phyloP scores from a whole-genome alignment of 1,140 invertebrate genomes.

The Ephestia elutella region DNA sequence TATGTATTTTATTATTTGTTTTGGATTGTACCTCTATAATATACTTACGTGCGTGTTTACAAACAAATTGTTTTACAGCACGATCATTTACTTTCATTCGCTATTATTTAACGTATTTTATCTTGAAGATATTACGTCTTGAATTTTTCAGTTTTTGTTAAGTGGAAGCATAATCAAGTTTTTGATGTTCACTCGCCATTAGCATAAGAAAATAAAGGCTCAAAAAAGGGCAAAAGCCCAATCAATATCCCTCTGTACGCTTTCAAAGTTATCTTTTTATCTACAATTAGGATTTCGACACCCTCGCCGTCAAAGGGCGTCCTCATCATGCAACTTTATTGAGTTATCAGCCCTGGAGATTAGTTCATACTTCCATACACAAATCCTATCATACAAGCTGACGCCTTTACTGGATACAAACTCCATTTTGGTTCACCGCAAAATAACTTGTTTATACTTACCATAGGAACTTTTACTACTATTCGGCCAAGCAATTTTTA shows the following conservation, averaged over 20 bases:
- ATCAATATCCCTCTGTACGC: slow-evolving; percentile 40
- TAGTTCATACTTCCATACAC: slow-evolving; percentile 72
- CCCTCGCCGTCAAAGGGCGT: slow-evolving; percentile 67
- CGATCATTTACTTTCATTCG: too few relatives aligned
- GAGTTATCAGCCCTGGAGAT: slow-evolving; percentile 70
- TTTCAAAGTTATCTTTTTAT: slow-evolving; percentile 70
- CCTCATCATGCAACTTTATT: slow-evolving; percentile 69
- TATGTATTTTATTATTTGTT: neutral
- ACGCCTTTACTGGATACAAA: slow-evolving; percentile 68
- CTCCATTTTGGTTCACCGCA: slow-evolving; percentile 66
- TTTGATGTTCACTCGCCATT: slow-evolving; percentile 12
- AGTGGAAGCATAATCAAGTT: slow-evolving; percentile 10
- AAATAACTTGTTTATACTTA: slow-evolving; percentile 34
- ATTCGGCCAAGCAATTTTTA: slow-evolving; percentile 15
- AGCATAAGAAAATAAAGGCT: slow-evolving; percentile 14
- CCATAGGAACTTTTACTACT: slow-evolving; percentile 21
- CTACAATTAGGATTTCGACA: slow-evolving; percentile 72
- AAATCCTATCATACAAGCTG: slow-evolving; percentile 73
- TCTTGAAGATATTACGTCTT: neutral
- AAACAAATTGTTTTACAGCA: too few relatives aligned
- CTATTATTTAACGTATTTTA: too few relatives aligned
- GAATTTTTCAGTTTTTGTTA: neutral
- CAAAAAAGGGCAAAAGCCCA: slow-evolving; percentile 16
- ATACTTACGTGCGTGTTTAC: slow-evolving; percentile 1
- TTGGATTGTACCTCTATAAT: neutral